phyloP scores from a whole-genome alignment of 1,140 invertebrate genomes.

The Drosophila insularis region DNA sequence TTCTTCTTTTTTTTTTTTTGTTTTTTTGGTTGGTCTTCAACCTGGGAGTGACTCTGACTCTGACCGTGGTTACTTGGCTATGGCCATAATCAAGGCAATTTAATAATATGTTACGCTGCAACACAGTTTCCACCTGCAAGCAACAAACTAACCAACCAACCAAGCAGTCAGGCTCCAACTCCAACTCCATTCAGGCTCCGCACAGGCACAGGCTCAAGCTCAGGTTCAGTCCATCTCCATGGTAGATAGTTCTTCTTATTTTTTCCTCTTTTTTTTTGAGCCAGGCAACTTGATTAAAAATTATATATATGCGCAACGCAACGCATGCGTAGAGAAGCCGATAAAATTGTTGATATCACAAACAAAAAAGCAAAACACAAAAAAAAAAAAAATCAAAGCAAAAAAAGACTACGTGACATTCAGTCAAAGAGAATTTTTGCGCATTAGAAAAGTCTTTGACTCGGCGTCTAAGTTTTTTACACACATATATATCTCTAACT shows the following conservation, averaged over 20 bases:
- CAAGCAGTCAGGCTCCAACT: slow-evolving; percentile 8
- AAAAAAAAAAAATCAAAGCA: not conserved
- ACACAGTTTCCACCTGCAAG: slow-evolving; percentile 77
- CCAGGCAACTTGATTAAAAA: slow-evolving; percentile 50
- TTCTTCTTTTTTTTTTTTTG: slow-evolving; percentile 8
- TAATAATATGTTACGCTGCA: slow-evolving; percentile 76
- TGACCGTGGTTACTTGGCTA: slow-evolving; percentile 39
- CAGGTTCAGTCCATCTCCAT: not conserved
- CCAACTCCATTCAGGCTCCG: not conserved
- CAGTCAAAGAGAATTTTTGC: slow-evolving; percentile 51
- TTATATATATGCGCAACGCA: slow-evolving; percentile 12
- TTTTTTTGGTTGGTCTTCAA: slow-evolving; percentile 17
- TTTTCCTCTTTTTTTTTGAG: slow-evolving; percentile 14
- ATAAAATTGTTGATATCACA: slow-evolving; percentile 12
- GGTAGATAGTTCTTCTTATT: not conserved
- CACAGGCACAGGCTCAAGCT: not conserved
- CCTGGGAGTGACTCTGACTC: slow-evolving; percentile 30
- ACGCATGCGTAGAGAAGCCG: slow-evolving; percentile 16
- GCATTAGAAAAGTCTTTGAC: slow-evolving; percentile 53
- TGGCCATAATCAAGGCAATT: slow-evolving; percentile 76
- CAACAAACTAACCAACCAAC: slow-evolving; percentile 5
- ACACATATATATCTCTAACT: not conserved
- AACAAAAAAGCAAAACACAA: slow-evolving; percentile 2
- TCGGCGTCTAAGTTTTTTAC: slow-evolving; percentile 2
- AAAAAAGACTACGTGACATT: slow-evolving; percentile 23